These are phyloP conservation scores for Ips typographus DNA, from an alignment of 1,140 invertebrate species.

Conservation along the genomic window DNA sequence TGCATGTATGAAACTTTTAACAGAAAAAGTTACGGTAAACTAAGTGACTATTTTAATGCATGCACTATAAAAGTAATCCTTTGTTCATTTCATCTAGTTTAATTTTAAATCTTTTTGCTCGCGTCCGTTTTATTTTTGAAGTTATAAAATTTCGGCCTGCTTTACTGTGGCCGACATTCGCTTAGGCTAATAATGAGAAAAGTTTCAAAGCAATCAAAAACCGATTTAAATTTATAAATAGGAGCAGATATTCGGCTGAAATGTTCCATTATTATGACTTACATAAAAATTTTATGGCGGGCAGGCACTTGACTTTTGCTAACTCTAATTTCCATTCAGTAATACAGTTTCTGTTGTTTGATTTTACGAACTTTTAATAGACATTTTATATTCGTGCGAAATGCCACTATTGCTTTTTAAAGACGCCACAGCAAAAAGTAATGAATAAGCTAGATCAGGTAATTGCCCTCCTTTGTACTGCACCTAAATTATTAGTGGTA, in stretches of 20 bases:
- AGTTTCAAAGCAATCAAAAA: conserved; percentile 14
- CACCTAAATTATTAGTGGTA: conserved; percentile 3
- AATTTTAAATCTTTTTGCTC: no score
- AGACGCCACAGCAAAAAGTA: neutral
- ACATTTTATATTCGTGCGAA: neutral
- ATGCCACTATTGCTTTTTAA: neutral
- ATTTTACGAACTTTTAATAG: neutral
- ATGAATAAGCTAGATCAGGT: neutral
- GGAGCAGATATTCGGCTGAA: conserved; percentile 5
- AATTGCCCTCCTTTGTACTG: neutral
- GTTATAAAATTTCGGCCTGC: no score
- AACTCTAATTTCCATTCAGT: neutral
- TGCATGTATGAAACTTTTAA: no score
- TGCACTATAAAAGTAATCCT: no score
- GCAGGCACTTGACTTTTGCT: neutral
- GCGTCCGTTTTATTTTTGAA: no score
- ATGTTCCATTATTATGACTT: conserved; percentile 7
- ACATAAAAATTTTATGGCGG: conserved; percentile 6
- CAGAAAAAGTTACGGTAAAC: no score
- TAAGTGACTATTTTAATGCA: no score
- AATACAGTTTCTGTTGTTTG: neutral
- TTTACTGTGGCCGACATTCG: no score
- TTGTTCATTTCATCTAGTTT: no score
- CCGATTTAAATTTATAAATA: conserved; percentile 19
- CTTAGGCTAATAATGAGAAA: neutral